phyloP scores from a whole-genome alignment of 1,140 invertebrate species.

The Heliothis subflexa region DNA sequence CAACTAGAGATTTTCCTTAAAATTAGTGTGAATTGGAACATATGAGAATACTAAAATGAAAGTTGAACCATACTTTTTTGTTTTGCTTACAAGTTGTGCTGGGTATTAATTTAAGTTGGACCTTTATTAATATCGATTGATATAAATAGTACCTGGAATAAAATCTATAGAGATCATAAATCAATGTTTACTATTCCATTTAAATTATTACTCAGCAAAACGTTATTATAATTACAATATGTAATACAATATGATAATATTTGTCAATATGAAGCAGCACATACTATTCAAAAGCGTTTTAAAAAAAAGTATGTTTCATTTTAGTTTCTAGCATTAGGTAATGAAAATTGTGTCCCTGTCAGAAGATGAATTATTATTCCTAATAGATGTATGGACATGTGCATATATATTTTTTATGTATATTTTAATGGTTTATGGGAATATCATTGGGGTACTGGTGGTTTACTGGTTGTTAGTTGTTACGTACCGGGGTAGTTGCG shows the following conservation, averaged over 20 bases:
- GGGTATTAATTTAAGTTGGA: slow-evolving; percentile 33
- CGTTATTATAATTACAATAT: background rate
- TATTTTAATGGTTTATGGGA: background rate
- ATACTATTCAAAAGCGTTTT: slow-evolving; percentile 1
- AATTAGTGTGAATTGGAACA: background rate
- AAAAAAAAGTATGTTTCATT: slow-evolving; percentile 47
- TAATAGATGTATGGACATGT: background rate
- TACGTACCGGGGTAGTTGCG: slow-evolving; percentile 83
- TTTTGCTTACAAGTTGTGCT: slow-evolving; percentile 6
- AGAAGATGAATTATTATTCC: slow-evolving; percentile 33
- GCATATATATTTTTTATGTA: background rate
- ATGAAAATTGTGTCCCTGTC: slow-evolving; percentile 49
- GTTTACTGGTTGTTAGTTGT: slow-evolving; percentile 5
- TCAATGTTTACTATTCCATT: background rate
- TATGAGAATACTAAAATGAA: background rate
- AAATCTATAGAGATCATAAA: background rate
- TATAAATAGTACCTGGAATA: background rate
- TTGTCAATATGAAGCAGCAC: slow-evolving; percentile 9
- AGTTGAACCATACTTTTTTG: slow-evolving; percentile 36
- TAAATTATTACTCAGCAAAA: slow-evolving; percentile 37
- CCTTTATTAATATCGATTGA: background rate
- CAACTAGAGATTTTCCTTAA: slow-evolving; percentile 10
- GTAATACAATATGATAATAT: background rate
- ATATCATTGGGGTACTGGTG: background rate
- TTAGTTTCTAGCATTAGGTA: background rate